Evolutionary conservation across 2,797 vertebrate species (phyloP).

Genomic region (Propithecus deckenii): DNA sequence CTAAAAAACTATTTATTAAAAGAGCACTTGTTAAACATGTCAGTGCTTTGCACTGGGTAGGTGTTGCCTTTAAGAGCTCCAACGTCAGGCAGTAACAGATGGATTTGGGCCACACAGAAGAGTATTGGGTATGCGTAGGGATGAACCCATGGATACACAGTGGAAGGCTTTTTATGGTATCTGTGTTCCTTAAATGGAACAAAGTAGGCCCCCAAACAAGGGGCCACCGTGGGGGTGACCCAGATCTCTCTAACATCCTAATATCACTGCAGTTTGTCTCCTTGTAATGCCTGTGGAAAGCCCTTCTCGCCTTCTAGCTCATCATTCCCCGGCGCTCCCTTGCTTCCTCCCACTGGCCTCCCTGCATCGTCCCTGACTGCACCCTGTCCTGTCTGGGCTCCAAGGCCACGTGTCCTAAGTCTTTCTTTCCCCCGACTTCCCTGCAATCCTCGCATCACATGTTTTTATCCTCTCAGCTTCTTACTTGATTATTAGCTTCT

Average conservation of each 20-base stretch:
- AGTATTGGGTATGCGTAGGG: too few species aligned
- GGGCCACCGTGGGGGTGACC: neutral
- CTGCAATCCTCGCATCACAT: neutral
- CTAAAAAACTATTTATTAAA: neutral
- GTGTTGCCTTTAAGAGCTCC: neutral
- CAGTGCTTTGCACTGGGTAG: neutral
- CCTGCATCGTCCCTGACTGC: neutral
- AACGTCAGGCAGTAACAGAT: neutral
- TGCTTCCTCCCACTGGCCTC: neutral
- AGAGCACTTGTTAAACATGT: neutral
- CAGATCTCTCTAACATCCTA: neutral
- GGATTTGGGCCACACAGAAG: neutral
- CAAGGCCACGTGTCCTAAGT: neutral
- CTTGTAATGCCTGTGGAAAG: neutral
- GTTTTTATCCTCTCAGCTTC: neutral
- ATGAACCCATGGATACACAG: neutral
- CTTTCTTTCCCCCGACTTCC: neutral
- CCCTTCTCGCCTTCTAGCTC: neutral
- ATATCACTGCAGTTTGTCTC: neutral
- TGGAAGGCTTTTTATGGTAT: neutral
- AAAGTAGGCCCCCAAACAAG: neutral
- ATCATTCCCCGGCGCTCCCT: fast-evolving
- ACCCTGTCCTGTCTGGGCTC: neutral
- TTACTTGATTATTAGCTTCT: neutral
- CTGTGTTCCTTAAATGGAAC: neutral